Percentiles rank a stretch among this genome's conserved stretches.
phyloP scores from a whole-genome alignment of 2,797 vertebrate genomes.

The Sebastes trivittatus region DNA sequence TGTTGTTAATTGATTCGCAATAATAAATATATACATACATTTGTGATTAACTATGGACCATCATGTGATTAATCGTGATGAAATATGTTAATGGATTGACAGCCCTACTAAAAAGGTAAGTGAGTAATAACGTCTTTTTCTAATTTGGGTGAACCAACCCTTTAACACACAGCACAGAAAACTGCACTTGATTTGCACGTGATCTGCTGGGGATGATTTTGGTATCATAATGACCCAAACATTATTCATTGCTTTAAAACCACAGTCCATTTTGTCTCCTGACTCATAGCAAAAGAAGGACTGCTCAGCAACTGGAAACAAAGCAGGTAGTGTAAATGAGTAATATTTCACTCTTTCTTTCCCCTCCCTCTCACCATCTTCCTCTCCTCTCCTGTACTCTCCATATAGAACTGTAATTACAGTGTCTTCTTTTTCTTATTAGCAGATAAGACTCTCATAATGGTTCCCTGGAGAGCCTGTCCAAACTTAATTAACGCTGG shows the following conservation, averaged over 20 bases:
- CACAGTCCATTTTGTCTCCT: neutral
- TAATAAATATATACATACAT: too few relatives aligned
- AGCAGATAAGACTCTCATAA: conserved; percentile 76
- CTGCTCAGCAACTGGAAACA: neutral
- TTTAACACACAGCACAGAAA: neutral
- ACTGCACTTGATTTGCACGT: neutral
- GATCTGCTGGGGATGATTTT: neutral
- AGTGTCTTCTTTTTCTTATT: conserved; percentile 73
- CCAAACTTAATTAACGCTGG: conserved; percentile 73
- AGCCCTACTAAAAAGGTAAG: too few relatives aligned
- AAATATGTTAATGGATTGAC: too few relatives aligned
- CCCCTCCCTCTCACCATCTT: neutral
- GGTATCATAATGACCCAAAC: neutral
- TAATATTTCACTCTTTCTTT: neutral
- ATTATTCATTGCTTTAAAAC: neutral
- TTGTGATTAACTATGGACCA: too few relatives aligned
- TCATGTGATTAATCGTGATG: too few relatives aligned
- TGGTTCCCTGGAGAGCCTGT: conserved; percentile 65
- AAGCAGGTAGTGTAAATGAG: neutral
- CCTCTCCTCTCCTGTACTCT: conserved; percentile 11
- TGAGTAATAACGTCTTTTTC: neutral
- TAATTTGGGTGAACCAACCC: neutral
- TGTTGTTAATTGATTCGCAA: too few relatives aligned
- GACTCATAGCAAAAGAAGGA: neutral
- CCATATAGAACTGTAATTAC: conserved; percentile 77